Evolutionary conservation across 2,113 vertebrate species (phyloP), one percentile per base, ranked within the genome.

Genomic region (Trematomus loennbergii): DNA sequence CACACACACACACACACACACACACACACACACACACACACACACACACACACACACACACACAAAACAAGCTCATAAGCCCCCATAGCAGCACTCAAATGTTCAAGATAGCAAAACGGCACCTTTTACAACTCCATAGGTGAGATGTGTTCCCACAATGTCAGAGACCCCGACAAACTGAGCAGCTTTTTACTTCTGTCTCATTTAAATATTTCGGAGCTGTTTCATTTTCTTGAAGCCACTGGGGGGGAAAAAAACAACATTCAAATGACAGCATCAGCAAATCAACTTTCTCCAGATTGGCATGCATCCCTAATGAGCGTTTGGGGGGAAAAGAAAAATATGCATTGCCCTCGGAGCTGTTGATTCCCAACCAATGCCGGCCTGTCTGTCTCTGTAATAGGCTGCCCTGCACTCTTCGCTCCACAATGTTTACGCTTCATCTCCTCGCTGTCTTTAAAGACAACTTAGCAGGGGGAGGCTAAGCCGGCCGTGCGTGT

Each of bases 221-320:
- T 0, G 15, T 85, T 88, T 87, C 9, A 67, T 87, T 85, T 80
- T 84, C 82, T 52, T 78, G 58, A 80, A 87, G 86, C 87, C 80
- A 71, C 75, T 79, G 64, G 82, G 84, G 82, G 65, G 60, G 67
- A 58, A 48, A 48, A 84, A 85, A 1, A 0, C 36, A 40, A 83
- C 75, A 88, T 87, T 88, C 58, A 91, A 90, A 90, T 86, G 89
- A 82, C 83, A 2, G 78, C 91, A 90, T 89, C 90, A 91, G 87
- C 86, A 88, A 90, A 91, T 89, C 86, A 79, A 87, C 70, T 87
- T 93, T 85, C 80, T 67, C 77, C 83, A 81, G 87, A 90, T 89
- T 89, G 92, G 86, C 91, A 87, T 87, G 81, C 90, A 90, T 91
- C 86, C 71, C 86, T 90, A 91, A 92, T 89, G 85, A 93, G 90